Base-by-base conservation (phyloP, 1,140 invertebrate species). In the Aphaenogaster ashmeadi region DNA sequence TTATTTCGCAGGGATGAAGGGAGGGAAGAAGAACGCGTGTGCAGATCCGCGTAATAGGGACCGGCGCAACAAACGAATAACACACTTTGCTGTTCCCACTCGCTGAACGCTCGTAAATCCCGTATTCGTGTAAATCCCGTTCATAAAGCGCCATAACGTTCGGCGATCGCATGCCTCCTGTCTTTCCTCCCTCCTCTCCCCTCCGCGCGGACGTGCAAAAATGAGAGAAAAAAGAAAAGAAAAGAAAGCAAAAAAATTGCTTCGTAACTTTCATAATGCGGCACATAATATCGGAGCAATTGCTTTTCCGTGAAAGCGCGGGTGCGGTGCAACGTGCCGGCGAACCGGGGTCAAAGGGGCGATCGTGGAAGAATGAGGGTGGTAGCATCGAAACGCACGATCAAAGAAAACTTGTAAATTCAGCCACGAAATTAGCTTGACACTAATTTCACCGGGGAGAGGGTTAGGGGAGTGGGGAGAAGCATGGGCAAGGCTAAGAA, bases 351-450 rank as follows among this genome's bases (percentile, higher is more conserved):
- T 62, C 13, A 50, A 38, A 54, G 21, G 1, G 27, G 38, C 66
- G 58, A 60, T 81, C 85, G 27, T 38, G 52, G 47, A 75, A 47
- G 21, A 8, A 27, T 77, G 67, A 52, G 36, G 44, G 1, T 36
- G 18, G 36, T 18, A 66, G 58, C 58, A 74, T 79, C 50, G 80
- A 60, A 74, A 88, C 50, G 54, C 87, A 89, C 81, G 87, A 88
- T 89, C 87, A 75, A 79, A 87, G 87, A 41, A 77, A 77, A 90
- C 60, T 90, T 81, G 60, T 89, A 89, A 90, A 90, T 90, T 79
- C 78, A 87, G 44, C 83, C 38, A 50, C 64, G 58, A 69, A 90
- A 90, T 87, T 88, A 90, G 74, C 72, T 81, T 90, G 78, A 90
- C 74, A 64, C 89, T 90, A 90, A 90, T 90, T 85, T 38, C 41